A percentile compares a stretch with the other conserved stretches of the same genome.
Evolutionary conservation across 2,888 invertebrate species (phyloP).

Genomic region (Vannuccia rotundouncinata): DNA sequence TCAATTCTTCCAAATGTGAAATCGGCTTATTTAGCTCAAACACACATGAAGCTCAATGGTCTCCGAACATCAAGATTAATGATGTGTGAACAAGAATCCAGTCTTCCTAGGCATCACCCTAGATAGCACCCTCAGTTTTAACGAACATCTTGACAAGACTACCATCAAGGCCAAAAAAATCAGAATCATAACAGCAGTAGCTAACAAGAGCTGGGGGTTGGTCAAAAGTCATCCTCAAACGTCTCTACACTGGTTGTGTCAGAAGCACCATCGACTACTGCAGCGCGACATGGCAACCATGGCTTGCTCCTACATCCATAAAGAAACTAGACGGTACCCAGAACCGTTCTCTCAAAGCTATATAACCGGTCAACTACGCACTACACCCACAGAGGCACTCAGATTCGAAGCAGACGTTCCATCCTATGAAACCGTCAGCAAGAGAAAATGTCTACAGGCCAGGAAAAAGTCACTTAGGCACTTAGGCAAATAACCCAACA

Average conservation of each 20-base stretch:
- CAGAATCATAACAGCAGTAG: constrained; percentile 3
- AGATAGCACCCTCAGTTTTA: not conserved
- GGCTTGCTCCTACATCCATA: not conserved
- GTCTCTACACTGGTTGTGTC: not conserved
- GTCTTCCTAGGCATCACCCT: not conserved
- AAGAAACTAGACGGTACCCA: not conserved
- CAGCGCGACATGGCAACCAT: not conserved
- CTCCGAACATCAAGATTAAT: not conserved
- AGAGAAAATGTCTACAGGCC: no score
- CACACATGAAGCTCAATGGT: not conserved
- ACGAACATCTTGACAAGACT: not conserved
- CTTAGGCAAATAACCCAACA: no score
- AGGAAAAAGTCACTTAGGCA: no score
- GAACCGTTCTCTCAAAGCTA: no score
- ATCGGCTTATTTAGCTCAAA: not conserved
- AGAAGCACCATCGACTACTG: not conserved
- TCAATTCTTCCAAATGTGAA: not conserved
- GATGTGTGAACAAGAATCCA: constrained; percentile 14
- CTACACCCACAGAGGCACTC: no score
- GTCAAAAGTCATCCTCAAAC: not conserved
- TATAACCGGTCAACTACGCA: no score
- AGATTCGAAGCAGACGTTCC: no score
- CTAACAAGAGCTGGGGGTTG: not conserved
- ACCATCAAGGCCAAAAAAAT: not conserved
- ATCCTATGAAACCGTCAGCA: no score